These are phyloP conservation scores for Hystrix cristata DNA, from an alignment of 2,113 vertebrate genomes.

Conservation along the genomic window DNA sequence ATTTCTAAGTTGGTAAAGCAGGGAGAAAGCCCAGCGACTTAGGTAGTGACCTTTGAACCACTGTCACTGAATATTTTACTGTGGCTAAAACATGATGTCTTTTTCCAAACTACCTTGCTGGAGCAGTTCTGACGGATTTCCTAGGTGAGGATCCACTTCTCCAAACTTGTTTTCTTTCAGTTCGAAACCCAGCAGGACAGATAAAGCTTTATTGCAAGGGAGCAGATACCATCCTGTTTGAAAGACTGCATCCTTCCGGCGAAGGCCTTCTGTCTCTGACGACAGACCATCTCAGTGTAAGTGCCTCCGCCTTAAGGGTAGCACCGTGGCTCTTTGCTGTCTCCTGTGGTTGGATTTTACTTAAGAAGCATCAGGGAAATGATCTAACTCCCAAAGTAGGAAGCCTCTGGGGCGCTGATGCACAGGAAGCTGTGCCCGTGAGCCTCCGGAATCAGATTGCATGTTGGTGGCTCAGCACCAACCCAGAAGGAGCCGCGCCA, in stretches of 20 bases:
- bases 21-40: conserved; percentile 39
- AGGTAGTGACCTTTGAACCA: conserved; percentile 36
- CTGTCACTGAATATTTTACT: neutral
- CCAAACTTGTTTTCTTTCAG: conserved; percentile 68
- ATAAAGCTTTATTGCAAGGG: conserved; percentile 88
- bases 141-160: conserved; percentile 23
- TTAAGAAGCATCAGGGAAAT: conserved; percentile 27
- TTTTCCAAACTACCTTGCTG: conserved; percentile 26
- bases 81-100: neutral
- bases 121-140: conserved; percentile 46
- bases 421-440: neutral
- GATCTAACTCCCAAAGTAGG: conserved; percentile 56
- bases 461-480: neutral
- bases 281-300: conserved; percentile 85
- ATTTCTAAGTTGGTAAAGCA: conserved; percentile 64
- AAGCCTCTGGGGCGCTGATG: neutral
- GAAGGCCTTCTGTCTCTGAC: conserved; percentile 83
- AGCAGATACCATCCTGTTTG: conserved; percentile 86
- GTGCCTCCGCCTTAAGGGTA: conserved; percentile 36
- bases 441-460: neutral
- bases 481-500: neutral
- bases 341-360: neutral
- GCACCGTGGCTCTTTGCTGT: neutral
- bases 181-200: conserved; percentile 86
- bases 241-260: conserved; percentile 86